A percentile compares a stretch with the other conserved stretches of the same genome.
These are phyloP conservation scores for Scomber scombrus DNA, from an alignment of 2,113 vertebrate genomes.

Conservation along the genomic window DNA sequence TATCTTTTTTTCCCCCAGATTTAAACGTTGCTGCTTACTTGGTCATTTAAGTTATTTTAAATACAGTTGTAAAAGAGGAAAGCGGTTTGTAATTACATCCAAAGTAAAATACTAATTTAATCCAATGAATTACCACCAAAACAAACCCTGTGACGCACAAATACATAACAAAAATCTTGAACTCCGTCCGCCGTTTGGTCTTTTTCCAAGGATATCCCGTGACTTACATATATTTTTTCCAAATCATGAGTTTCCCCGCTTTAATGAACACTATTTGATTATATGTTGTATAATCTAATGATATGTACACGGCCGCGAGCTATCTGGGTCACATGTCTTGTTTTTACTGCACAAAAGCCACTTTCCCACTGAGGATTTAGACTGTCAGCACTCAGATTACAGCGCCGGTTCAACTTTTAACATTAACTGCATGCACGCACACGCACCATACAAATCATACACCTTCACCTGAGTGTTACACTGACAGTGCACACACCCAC, in stretches of 20 bases:
- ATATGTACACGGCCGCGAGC: conserved; percentile 46
- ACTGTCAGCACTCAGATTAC: conserved; percentile 67
- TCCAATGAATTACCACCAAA: conserved; percentile 2
- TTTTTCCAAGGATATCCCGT: conserved; percentile 32
- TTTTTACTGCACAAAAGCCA: conserved; percentile 56
- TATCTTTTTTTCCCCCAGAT: too few species aligned
- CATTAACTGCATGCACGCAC: conserved; percentile 42
- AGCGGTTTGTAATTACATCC: conserved; percentile 3
- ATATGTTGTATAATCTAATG: conserved; percentile 56
- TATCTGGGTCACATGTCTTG: conserved; percentile 42
- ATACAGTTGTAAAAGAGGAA: background rate
- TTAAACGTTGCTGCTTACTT: too few species aligned
- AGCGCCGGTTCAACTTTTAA: conserved; percentile 60
- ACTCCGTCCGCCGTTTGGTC: conserved; percentile 11
- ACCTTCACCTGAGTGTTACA: conserved; percentile 39
- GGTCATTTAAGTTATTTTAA: too few species aligned
- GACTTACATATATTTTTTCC: conserved; percentile 16
- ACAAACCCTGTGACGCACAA: background rate
- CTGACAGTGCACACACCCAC: conserved; percentile 26
- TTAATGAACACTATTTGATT: conserved; percentile 49
- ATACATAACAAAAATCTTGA: background rate
- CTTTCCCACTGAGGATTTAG: conserved; percentile 59
- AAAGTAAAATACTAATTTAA: background rate
- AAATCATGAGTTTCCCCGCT: conserved; percentile 26
- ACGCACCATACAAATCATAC: conserved; percentile 39